These are phyloP conservation scores for Punctoribates punctum DNA, from an alignment of 2,888 invertebrate species.

Conservation along the genomic window DNA sequence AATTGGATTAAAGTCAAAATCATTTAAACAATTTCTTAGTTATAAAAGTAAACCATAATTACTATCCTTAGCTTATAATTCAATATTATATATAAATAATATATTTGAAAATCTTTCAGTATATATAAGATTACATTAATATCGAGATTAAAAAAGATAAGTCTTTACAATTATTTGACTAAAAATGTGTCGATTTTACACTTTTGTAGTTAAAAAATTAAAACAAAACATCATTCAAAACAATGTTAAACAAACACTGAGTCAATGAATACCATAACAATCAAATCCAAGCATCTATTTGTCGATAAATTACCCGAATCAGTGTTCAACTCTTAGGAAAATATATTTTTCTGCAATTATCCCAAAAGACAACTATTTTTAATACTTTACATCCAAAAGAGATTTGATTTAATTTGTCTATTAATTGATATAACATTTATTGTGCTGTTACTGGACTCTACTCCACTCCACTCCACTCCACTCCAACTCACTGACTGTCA, in stretches of 20 bases:
- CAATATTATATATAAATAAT: conserved; percentile 18
- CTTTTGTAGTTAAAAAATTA: neutral
- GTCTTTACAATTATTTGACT: neutral
- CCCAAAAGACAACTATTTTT: conserved; percentile 4
- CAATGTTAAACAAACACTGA: neutral
- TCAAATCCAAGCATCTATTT: neutral
- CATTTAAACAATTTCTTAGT: conserved; percentile 18
- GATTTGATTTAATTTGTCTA: no score
- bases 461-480: no score
- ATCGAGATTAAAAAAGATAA: conserved; percentile 24
- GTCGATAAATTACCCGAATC: neutral
- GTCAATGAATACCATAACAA: neutral
- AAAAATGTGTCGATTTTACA: neutral
- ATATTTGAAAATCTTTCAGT: neutral
- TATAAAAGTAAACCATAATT: conserved; percentile 20
- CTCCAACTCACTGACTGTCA: no score
- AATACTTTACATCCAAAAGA: neutral
- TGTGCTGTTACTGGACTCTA: no score
- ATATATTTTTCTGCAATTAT: neutral
- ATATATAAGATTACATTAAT: conserved; percentile 18
- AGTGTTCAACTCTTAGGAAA: conserved; percentile 9
- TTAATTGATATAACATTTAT: neutral
- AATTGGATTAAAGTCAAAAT: conserved; percentile 17
- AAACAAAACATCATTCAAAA: neutral
- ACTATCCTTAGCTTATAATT: neutral